Evolutionary conservation across 2,113 vertebrate genomes (phyloP), one percentile per base, ranked within the genome.

Genomic region (Argyrosomus japonicus): DNA sequence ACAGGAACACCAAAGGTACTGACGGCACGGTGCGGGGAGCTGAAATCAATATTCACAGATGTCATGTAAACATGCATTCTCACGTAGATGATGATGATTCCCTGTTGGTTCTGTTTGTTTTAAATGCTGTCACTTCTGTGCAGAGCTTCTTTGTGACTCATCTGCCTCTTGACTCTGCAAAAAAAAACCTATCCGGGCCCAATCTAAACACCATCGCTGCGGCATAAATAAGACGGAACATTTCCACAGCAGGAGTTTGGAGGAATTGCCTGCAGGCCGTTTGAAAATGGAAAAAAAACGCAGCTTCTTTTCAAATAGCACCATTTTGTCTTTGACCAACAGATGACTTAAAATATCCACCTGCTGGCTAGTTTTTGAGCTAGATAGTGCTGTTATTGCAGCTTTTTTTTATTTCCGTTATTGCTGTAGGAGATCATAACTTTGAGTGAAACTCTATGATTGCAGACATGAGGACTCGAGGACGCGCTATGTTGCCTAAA

Each of bases 1-100:
- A 99, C 97, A 0, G 98, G 98, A 4, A 89, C 96, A 0, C 98
- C 98, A 10, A 99, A 99, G 97, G 98, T 99, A 94, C 68, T 3
- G 29, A 18, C 43, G 11, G 15, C 0, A 14, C 58, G 56, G 47
- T 6, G 23, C 13, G 11, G 23, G 15, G 29, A 53, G n/a, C 4
- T 17, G 17, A 0, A 58, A 67, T 43, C 13, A 27, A 7, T 27
- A 9, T 13, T 29, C 5, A 9, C 23, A 14, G 6, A 10, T 36
- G 13, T n/a, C 15, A 32, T 65, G 25, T 15, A 57, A 67, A 79
- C 58, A 19, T 8, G 51, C 25, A 50, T 21, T 32, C 25, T 36
- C 50, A 54, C n/a, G 9, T 18, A 4, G 21, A 75, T 0, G 6
- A 63, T 40, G 64, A 1, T 9, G 47, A 61, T 61, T 57, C 18